phyloP scores from a whole-genome alignment of 2,888 invertebrate species.

The Ceriagrion tenellum region DNA sequence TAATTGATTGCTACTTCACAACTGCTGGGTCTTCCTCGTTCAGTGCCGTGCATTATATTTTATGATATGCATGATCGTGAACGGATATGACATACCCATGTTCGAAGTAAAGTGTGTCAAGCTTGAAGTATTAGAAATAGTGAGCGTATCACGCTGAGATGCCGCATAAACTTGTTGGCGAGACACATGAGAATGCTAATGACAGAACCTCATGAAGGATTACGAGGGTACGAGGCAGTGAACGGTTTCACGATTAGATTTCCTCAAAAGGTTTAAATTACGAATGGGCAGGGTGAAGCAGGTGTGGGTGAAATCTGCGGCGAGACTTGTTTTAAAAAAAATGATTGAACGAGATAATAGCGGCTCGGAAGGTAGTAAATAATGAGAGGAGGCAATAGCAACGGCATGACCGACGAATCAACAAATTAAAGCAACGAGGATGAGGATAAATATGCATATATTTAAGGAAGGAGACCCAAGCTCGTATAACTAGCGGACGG shows the following conservation, averaged over 20 bases:
- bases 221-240: neutral
- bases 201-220: too few relatives aligned
- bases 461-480: neutral
- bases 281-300: neutral
- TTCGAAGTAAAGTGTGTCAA: too few relatives aligned
- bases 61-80: too few relatives aligned
- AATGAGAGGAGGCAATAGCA: neutral
- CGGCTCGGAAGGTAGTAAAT: neutral
- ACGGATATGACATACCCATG: too few relatives aligned
- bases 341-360: neutral
- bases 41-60: too few relatives aligned
- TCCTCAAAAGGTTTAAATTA: neutral
- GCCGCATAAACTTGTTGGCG: too few relatives aligned
- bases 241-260: neutral
- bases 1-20: too few relatives aligned
- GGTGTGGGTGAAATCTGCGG: conserved; percentile 2
- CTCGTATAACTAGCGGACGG: neutral
- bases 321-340: neutral
- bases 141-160: too few relatives aligned
- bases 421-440: neutral
- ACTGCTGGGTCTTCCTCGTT: too few relatives aligned
- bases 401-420: conserved; percentile 18
- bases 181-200: too few relatives aligned
- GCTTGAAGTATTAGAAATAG: too few relatives aligned
- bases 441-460: neutral